Base-by-base conservation (phyloP, 2,888 invertebrate genomes). In the Dynastes hyllus region DNA sequence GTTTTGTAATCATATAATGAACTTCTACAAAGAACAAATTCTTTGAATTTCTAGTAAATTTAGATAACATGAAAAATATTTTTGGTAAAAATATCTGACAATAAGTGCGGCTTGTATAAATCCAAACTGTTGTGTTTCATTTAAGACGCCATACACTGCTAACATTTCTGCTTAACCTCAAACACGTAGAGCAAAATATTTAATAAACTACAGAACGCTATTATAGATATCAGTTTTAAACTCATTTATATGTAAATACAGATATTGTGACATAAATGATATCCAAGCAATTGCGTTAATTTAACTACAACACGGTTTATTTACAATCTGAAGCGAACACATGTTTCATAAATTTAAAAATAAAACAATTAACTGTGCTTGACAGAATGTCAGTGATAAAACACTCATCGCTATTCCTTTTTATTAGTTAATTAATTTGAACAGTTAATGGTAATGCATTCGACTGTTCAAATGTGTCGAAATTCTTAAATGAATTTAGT, bases 271-370 rank as follows among this genome's bases (percentile, higher is more conserved):
- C 55, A 66, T 13, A 40, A 32, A 11, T 37, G 29, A 53, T 69
- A 53, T 69, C 50, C 51, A 9, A 50, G 45, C 50, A 8, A 11
- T 67, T 22, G 67, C 22, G 67, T 50, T 51, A 69, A 69, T 69
- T 51, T 69, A 51, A 69, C 69, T 27, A 69, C 69, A 51, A 53
- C 50, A 61, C 58, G 73, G 53, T 73, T 73, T 73, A 73, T 61
- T 45, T 73, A 61, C 27, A 61, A 50, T 40, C 55, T 13, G 63
- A 58, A 75, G 55, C 45, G 50, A 13, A 61, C 73, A 75, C n/a
- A 75, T 75, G 73, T 75, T 75, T 45, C 50, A 75, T 75, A 61
- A 75, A 75, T 75, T 61, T 75, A 16, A 61, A 61, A 61, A 75
- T 75, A 61, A 75, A 75, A 37, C 45, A 61, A 75, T 75, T 75